Evolutionary conservation across 1,140 invertebrate species (phyloP).

Genomic region (Macrobrachium nipponense): DNA sequence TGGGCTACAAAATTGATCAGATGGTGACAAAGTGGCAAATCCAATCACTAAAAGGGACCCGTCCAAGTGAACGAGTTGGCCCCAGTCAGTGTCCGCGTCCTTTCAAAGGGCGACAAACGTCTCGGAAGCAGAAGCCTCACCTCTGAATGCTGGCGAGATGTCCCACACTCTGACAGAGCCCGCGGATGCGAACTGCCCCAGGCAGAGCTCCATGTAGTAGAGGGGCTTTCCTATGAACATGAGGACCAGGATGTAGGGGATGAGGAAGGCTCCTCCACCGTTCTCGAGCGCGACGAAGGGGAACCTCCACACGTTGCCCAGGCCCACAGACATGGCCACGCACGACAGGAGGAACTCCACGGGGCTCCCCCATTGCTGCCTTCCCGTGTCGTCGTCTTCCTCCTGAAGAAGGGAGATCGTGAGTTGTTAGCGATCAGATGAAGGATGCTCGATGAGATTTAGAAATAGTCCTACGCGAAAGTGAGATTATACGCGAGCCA

Average conservation of each 20-base stretch:
- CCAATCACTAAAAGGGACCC: neutral
- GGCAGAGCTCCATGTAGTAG: slow-evolving; percentile 64
- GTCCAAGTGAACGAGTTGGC: neutral
- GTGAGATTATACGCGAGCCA: too few relatives aligned
- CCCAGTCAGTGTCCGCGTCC: neutral
- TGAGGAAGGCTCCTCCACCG: slow-evolving; percentile 72
- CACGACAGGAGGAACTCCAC: slow-evolving; percentile 70
- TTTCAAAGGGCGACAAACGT: neutral
- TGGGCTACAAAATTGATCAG: too few relatives aligned
- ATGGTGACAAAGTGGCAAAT: too few relatives aligned
- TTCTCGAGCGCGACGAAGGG: slow-evolving; percentile 70
- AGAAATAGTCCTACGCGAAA: too few relatives aligned
- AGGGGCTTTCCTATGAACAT: slow-evolving; percentile 71
- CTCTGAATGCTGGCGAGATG: slow-evolving; percentile 63
- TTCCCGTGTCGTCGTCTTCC: neutral
- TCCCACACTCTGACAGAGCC: slow-evolving; percentile 65
- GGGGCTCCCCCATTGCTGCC: slow-evolving; percentile 66
- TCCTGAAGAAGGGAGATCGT: neutral
- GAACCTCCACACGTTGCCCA: slow-evolving; percentile 73
- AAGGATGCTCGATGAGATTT: neutral
- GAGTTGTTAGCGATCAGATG: neutral
- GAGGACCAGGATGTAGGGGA: slow-evolving; percentile 74
- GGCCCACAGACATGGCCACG: slow-evolving; percentile 71
- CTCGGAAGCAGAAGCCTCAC: slow-evolving; percentile 53
- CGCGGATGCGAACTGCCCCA: slow-evolving; percentile 64